Evolutionary conservation across 2,888 invertebrate species (phyloP).

Genomic region (Bombyx huttoni): DNA sequence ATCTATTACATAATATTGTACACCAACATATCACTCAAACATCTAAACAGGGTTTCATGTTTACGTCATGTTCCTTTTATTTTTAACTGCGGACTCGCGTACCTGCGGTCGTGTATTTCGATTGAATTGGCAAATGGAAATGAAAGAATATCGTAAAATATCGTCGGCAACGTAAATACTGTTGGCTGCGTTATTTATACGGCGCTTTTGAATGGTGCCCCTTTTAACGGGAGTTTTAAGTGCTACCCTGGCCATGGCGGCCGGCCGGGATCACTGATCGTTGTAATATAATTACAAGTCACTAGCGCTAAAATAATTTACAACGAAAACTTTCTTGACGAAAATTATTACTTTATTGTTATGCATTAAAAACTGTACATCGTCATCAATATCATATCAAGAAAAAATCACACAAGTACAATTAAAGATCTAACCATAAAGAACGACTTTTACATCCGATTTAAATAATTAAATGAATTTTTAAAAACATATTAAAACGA

Average conservation of each 20-base stretch:
- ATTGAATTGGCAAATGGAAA: constrained; percentile 20
- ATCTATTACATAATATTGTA: too few relatives aligned
- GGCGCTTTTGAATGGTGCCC: constrained; percentile 55
- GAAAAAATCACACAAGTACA: too few relatives aligned
- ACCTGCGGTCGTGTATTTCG: constrained; percentile 6
- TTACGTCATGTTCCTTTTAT: not conserved
- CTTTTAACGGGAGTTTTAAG: constrained; percentile 66
- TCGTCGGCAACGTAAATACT: constrained; percentile 51
- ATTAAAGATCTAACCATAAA: too few relatives aligned
- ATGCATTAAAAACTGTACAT: too few relatives aligned
- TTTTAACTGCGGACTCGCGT: not conserved
- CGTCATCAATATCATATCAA: too few relatives aligned
- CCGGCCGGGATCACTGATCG: constrained; percentile 31
- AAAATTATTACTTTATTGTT: too few relatives aligned
- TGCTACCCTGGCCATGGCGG: constrained; percentile 38
- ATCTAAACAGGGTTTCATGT: not conserved
- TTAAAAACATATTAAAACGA: too few relatives aligned
- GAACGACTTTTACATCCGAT: too few relatives aligned
- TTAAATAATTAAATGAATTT: too few relatives aligned
- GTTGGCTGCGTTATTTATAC: constrained; percentile 58
- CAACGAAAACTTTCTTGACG: too few relatives aligned
- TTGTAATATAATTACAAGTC: constrained; percentile 14
- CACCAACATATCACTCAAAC: not conserved
- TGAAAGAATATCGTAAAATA: constrained; percentile 57
- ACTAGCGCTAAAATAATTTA: constrained; percentile 2